A percentile compares a stretch with the other conserved stretches of the same genome.
Evolutionary conservation across 53 echinoderm and acorn worm species (phyloP).

Genomic region (Hippasteria phrygiana): DNA sequence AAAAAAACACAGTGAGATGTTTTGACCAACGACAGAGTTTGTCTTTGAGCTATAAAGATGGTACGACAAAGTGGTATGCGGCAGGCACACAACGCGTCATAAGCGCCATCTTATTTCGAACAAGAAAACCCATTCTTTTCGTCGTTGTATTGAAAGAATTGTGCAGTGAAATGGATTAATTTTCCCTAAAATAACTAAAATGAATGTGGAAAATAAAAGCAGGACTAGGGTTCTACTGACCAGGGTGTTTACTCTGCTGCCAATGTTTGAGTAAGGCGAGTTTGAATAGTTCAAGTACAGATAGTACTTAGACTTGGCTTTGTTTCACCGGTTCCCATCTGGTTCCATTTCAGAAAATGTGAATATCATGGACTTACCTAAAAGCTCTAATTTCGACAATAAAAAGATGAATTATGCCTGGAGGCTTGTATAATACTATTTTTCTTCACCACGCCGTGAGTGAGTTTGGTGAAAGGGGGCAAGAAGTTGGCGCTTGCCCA

Average conservation of each 20-base stretch:
- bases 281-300: conserved; percentile 48
- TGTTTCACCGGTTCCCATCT: conserved; percentile 64
- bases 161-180: background rate
- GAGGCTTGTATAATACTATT: conserved; percentile 68
- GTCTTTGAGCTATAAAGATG: background rate
- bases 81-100: background rate
- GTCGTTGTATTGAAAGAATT: background rate
- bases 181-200: background rate
- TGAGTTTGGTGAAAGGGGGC: conserved; percentile 65
- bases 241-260: conserved; percentile 53
- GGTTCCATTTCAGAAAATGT: conserved; percentile 62
- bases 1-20: background rate
- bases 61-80: background rate
- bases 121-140: background rate
- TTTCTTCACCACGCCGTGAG: conserved; percentile 65
- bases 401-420: conserved; percentile 70
- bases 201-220: conserved; percentile 27
- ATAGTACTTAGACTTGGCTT: conserved; percentile 57
- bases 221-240: conserved; percentile 11
- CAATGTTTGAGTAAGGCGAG: conserved; percentile 47
- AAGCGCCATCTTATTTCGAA: background rate
- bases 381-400: conserved; percentile 65
- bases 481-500: conserved; percentile 68
- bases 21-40: background rate
- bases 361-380: conserved; percentile 50